These are phyloP conservation scores for Phortica magna DNA, from an alignment of 2,888 invertebrate genomes.

Conservation along the genomic window DNA sequence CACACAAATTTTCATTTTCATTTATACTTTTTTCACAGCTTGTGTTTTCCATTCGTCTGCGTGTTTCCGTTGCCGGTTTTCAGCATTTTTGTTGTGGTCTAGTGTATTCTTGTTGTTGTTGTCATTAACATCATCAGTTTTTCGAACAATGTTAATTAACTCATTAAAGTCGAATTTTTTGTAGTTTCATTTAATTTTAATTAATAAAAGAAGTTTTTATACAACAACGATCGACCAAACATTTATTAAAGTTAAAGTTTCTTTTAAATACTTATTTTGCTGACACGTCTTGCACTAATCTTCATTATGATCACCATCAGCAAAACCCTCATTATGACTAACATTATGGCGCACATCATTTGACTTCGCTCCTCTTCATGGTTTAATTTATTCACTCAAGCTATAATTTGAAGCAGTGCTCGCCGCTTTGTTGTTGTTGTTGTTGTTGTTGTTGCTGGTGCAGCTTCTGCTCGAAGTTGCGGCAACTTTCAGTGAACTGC, in stretches of 20 bases:
- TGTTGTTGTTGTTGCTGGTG: slow-evolving; percentile 9
- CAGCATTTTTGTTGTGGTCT: neutral
- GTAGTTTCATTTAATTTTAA: too few relatives aligned
- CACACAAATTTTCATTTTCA: neutral
- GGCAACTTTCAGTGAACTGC: slow-evolving; percentile 47
- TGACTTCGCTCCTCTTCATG: neutral
- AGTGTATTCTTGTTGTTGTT: neutral
- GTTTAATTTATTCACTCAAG: neutral
- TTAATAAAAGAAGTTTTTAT: too few relatives aligned
- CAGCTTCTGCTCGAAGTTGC: neutral
- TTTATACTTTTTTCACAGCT: neutral
- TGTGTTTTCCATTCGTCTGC: neutral
- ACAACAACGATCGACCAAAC: too few relatives aligned
- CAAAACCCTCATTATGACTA: neutral
- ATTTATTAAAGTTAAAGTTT: too few relatives aligned
- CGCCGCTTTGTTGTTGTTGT: neutral
- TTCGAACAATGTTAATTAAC: neutral
- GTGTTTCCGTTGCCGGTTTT: slow-evolving; percentile 17
- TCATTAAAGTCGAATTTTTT: too few relatives aligned
- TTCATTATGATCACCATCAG: neutral
- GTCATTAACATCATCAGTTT: neutral
- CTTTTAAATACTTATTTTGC: too few relatives aligned
- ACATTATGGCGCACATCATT: neutral
- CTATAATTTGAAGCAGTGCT: neutral
- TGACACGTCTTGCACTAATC: neutral